Base-by-base conservation (phyloP, 2,113 vertebrate species). In the Oryzias celebensis region DNA sequence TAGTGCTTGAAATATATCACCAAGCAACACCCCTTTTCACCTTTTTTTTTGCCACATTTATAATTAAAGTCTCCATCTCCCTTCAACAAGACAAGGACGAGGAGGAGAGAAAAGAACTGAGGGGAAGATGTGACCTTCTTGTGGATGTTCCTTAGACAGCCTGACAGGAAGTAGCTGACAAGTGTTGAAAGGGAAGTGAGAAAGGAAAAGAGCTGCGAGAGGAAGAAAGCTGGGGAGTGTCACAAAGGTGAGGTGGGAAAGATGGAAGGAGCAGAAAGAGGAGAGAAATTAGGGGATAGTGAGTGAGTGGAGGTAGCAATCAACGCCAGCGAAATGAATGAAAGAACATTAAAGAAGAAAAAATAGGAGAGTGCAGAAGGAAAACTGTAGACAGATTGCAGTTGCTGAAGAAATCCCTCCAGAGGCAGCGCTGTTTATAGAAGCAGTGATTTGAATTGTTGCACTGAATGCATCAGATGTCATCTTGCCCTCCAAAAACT, bases 161-260 rank as follows among this genome's bases (percentile, higher is more conserved):
- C 82, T 83, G 82, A 80, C 82, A 83, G 70, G 78, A 87, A 83
- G 74, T 75, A 80, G 85, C 75, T 86, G 87, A 87, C 84, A 88
- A 84, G 86, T 89, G 86, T 81, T 88, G 79, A 87, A 84, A 87
- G 58, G 66, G 62, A 84, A 59, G 83, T 73, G 78, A 84, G 79
- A 85, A 81, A 76, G 59, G 55, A 65, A 83, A 47, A 66, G 52
- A 72, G 56, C 75, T 58, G 43, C 49, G 47, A 62, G 53, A 71
- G 52, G 65, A 55, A 58, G 52, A 61, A 50, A 70, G 71, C 49
- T 49, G 24, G 57, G 65, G 71, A 68, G 78, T 71, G 75, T 83
- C 46, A 70, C 59, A 44, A 43, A 77, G 65, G 73, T 73, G 73
- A 71, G 73, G 53, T 60, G 14, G 36, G 42, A 20, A 52, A 51